A percentile compares a stretch with the other conserved stretches of the same genome.
Evolutionary conservation across 1,140 invertebrate genomes (phyloP).

Genomic region (Heliconius congener): DNA sequence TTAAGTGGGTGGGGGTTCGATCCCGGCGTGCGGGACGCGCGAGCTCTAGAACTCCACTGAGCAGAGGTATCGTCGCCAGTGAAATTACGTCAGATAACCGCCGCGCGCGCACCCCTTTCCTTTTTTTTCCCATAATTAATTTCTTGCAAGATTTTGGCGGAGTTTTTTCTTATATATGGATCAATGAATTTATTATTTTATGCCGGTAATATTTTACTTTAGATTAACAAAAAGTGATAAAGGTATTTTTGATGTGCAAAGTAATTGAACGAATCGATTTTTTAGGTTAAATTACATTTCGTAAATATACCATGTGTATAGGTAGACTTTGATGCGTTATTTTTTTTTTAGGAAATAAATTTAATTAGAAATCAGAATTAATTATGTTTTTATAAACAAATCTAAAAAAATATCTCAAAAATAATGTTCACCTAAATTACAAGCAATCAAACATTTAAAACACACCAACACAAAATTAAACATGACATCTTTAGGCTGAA

Average conservation of each 20-base stretch:
- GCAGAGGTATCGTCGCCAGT: conserved; percentile 53
- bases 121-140: conserved; percentile 75
- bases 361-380: not conserved
- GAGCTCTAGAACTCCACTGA: conserved; percentile 63
- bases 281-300: not conserved
- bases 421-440: too few relatives aligned
- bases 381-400: not conserved
- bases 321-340: too few relatives aligned
- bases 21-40: conserved; percentile 61
- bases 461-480: not conserved
- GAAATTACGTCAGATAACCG: conserved; percentile 69
- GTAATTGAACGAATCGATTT: conserved; percentile 2
- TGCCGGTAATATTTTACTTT: conserved; percentile 8
- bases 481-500: not conserved
- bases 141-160: conserved; percentile 73
- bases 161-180: conserved; percentile 45
- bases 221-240: conserved; percentile 15
- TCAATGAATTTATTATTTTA: conserved; percentile 17
- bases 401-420: too few relatives aligned
- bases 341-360: too few relatives aligned
- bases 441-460: not conserved
- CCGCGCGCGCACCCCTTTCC: conserved; percentile 70
- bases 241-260: not conserved
- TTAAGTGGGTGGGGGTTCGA: conserved; percentile 28
- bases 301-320: not conserved